phyloP scores from a whole-genome alignment of 2,113 vertebrate species.

The Menura novaehollandiae region DNA sequence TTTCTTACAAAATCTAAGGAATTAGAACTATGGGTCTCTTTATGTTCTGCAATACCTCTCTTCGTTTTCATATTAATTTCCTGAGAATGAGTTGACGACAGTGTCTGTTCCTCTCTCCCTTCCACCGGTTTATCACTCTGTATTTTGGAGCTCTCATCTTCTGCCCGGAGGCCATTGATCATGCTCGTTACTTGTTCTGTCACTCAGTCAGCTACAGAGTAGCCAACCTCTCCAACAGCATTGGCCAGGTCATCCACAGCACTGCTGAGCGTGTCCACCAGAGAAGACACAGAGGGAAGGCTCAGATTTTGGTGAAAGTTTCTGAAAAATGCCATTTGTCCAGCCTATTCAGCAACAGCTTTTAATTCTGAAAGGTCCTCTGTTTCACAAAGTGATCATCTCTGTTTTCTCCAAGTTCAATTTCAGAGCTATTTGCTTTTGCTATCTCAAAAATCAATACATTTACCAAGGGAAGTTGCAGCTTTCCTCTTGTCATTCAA shows the following conservation, averaged over 20 bases:
- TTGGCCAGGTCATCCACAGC: constrained; percentile 85
- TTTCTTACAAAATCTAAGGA: background rate
- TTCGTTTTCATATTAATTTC: background rate
- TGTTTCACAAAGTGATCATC: constrained; percentile 7
- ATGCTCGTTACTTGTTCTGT: constrained; percentile 88
- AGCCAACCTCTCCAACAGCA: constrained; percentile 84
- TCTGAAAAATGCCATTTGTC: constrained; percentile 91
- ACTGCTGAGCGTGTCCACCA: constrained; percentile 84
- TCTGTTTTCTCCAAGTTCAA: background rate
- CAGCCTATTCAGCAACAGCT: background rate
- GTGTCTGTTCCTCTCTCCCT: background rate
- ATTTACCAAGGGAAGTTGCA: background rate
- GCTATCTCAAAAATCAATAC: background rate
- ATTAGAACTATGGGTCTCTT: background rate
- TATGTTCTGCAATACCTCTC: background rate
- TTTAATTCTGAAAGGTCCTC: background rate
- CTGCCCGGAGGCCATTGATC: constrained; percentile 78
- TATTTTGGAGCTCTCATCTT: constrained; percentile 63
- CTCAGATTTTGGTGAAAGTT: constrained; percentile 85
- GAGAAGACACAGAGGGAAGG: constrained; percentile 86
- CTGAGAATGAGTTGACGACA: background rate
- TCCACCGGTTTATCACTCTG: background rate
- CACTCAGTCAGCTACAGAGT: constrained; percentile 85
- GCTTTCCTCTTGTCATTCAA: constrained; percentile 28
- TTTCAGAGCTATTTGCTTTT: constrained; percentile 11